Evolutionary conservation across 2,888 invertebrate genomes (phyloP), one percentile per base, ranked within the genome.

Genomic region (Rotaria socialis): DNA sequence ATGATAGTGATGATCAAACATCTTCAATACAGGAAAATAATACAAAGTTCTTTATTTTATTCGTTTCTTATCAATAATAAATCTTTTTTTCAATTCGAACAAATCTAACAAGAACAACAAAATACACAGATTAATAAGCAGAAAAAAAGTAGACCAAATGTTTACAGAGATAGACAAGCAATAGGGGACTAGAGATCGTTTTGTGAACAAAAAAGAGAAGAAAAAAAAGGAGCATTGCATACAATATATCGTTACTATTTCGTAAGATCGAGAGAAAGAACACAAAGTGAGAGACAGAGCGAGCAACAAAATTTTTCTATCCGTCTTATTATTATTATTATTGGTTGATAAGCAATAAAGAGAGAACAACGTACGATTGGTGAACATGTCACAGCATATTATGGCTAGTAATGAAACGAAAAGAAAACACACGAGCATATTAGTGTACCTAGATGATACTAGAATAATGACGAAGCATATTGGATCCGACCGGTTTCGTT

Each of bases 291-390:
- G 60, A 60, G 60, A 60, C n/a, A n/a, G 6, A 67, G 27, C 27
- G 19, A 35, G 35, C 11, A 41, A 67, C 35, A 41, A 67, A 67
- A 67, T 67, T 27, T 35, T 27, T 19, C 35, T 41, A 35, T 14
- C 35, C 35, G 35, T 67, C 35, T 52, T 52, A 52, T 67, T 67
- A 67, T 67, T 67, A 52, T 67, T 67, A 67, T 67, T 67, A 67
- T 67, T 67, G 67, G 67, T 67, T 67, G 67, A 67, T 67, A 67
- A 67, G 67, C 67, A 67, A 67, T 67, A 67, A 41, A 27, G 67
- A 67, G 67, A 67, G 67, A 67, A 67, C 67, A 67, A 67, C 67
- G 35, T 67, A 14, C 35, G 35, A 35, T 67, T 67, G 67, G 67
- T 67, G 67, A 67, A 35, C 67, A 67, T 67, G 67, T 67, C 67